These are phyloP conservation scores for Bradysia coprophila DNA, from an alignment of 1,140 invertebrate species.

Conservation along the genomic window DNA sequence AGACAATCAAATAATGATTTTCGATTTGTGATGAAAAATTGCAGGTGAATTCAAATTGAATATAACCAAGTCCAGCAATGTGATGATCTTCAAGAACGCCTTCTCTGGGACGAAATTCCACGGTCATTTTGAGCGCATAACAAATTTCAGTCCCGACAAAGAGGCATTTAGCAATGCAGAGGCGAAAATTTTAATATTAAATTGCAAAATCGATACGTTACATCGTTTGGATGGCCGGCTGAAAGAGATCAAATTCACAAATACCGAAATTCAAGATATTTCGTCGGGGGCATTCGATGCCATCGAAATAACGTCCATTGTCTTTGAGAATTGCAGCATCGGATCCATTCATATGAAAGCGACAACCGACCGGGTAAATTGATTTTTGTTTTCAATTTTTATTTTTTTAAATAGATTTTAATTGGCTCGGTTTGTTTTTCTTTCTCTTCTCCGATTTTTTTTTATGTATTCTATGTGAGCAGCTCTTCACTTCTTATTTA, in stretches of 20 bases:
- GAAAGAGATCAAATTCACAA: constrained; percentile 12
- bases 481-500: constrained; percentile 13
- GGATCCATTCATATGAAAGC: constrained; percentile 11
- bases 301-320: constrained; percentile 12
- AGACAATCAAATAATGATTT: not conserved
- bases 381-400: not conserved
- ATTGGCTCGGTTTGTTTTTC: constrained; percentile 2
- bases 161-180: constrained; percentile 11
- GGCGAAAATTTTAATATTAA: constrained; percentile 11
- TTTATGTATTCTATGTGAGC: too few relatives aligned
- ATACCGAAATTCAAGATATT: constrained; percentile 12
- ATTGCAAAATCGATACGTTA: constrained; percentile 7
- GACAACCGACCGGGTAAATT: constrained; percentile 11
- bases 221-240: constrained; percentile 13
- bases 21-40: not conserved
- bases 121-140: constrained; percentile 9
- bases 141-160: constrained; percentile 9
- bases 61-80: constrained; percentile 8
- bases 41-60: constrained; percentile 12
- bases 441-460: too few relatives aligned
- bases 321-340: constrained; percentile 13
- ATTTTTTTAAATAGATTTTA: not conserved
- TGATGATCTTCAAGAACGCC: constrained; percentile 11
- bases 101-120: constrained; percentile 13
- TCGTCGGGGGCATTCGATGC: constrained; percentile 15